A percentile compares a stretch with the other conserved stretches of the same genome.
phyloP scores from a whole-genome alignment of 2,888 invertebrate species.

The Acanthacorydalis orientalis region DNA sequence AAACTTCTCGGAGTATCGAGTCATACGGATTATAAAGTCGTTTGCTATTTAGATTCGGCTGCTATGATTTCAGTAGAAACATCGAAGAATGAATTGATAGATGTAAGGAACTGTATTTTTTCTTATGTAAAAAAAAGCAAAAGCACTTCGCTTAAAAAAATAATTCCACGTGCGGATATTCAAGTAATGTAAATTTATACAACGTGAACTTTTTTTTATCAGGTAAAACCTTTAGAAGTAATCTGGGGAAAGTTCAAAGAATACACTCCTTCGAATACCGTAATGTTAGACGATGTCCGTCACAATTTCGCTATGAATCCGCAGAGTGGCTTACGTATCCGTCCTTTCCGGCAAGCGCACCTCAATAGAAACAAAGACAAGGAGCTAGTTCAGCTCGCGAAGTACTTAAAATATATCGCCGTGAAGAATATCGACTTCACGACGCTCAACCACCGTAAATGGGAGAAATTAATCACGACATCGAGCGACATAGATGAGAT shows the following conservation, averaged over 20 bases:
- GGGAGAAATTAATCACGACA: slow-evolving; percentile 39
- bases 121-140: neutral
- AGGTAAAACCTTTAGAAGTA: slow-evolving; percentile 88
- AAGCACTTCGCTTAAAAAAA: too few species aligned
- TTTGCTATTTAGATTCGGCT: slow-evolving; percentile 77
- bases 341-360: slow-evolving; percentile 83
- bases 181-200: neutral
- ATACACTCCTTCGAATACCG: slow-evolving; percentile 79
- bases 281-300: slow-evolving; percentile 94
- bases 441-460: slow-evolving; percentile 72
- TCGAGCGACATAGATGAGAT: slow-evolving; percentile 1
- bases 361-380: slow-evolving; percentile 67
- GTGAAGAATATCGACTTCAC: slow-evolving; percentile 65
- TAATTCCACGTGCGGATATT: neutral
- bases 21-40: slow-evolving; percentile 75
- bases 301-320: slow-evolving; percentile 97
- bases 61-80: slow-evolving; percentile 88
- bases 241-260: slow-evolving; percentile 93
- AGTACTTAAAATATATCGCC: slow-evolving; percentile 72
- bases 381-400: slow-evolving; percentile 64
- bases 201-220: slow-evolving; percentile 13
- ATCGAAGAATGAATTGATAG: slow-evolving; percentile 77
- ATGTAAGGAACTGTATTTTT: slow-evolving; percentile 39
- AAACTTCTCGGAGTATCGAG: slow-evolving; percentile 70
- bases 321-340: slow-evolving; percentile 76